Percentiles rank a stretch among this genome's conserved stretches.
These are phyloP conservation scores for Rhagoletis pomonella DNA, from an alignment of 1,140 invertebrate species.

Conservation along the genomic window DNA sequence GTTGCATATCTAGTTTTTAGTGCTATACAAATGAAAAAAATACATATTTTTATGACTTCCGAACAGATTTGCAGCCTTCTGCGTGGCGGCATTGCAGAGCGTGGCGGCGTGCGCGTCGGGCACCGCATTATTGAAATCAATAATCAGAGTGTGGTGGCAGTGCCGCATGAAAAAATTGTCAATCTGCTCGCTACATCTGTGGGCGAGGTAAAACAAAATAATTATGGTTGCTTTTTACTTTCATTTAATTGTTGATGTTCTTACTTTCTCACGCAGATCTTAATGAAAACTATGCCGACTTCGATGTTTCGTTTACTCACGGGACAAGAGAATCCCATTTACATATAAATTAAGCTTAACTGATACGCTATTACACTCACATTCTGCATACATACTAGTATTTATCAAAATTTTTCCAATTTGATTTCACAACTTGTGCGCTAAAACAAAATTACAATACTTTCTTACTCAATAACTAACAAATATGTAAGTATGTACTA, in stretches of 20 bases:
- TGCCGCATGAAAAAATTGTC: constrained; percentile 99
- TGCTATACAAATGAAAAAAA: constrained; percentile 78
- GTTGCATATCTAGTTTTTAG: constrained; percentile 78
- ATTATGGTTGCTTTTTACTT: not conserved
- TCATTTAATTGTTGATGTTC: not conserved
- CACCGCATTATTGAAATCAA: constrained; percentile 99
- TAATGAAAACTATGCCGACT: constrained; percentile 99
- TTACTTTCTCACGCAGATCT: constrained; percentile 85
- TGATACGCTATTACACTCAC: not conserved
- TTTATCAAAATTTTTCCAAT: not conserved
- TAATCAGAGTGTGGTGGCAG: constrained; percentile 98
- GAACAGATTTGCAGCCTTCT: constrained; percentile 96
- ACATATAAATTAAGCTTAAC: constrained; percentile 83
- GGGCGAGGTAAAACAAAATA: constrained; percentile 87
- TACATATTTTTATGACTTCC: constrained; percentile 56
- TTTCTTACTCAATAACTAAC: constrained; percentile 1
- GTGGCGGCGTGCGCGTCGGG: constrained; percentile 97
- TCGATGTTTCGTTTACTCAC: constrained; percentile 99
- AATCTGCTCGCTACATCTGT: constrained; percentile 98
- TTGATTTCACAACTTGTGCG: constrained; percentile 1
- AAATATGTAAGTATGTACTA: not conserved
- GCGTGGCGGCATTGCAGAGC: constrained; percentile 97
- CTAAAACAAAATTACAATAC: constrained; percentile 19
- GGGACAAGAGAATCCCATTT: constrained; percentile 99
- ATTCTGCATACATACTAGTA: not conserved